These are phyloP conservation scores for Eupsittula cactorum DNA, from an alignment of 2,113 vertebrate genomes.

Conservation along the genomic window DNA sequence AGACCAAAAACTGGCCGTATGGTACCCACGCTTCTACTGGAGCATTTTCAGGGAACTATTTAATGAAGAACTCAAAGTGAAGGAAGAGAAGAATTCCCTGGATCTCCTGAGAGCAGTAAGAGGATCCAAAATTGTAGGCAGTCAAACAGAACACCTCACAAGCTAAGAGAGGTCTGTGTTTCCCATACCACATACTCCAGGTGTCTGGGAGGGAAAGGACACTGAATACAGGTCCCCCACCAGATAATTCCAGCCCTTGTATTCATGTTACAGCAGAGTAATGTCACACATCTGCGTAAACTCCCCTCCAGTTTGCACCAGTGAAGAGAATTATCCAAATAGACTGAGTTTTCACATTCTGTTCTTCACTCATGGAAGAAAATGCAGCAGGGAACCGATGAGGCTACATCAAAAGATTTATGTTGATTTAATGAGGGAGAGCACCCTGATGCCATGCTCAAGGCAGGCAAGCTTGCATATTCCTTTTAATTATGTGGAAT, in stretches of 20 bases:
- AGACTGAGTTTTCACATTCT: not conserved
- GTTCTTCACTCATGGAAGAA: not conserved
- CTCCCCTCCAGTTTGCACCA: not conserved
- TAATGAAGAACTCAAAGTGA: not conserved
- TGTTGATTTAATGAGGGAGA: not conserved
- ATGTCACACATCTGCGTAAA: not conserved
- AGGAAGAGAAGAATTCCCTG: not conserved
- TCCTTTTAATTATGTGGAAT: conserved; percentile 15
- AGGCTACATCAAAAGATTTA: not conserved
- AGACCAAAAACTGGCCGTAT: not conserved
- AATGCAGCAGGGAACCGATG: not conserved
- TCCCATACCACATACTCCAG: not conserved
- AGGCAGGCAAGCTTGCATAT: not conserved
- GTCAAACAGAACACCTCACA: not conserved
- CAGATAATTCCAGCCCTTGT: rapidly evolving
- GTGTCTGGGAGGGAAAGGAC: not conserved
- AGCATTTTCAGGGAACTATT: not conserved
- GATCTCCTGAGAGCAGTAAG: not conserved
- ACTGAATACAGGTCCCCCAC: not conserved
- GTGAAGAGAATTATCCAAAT: not conserved
- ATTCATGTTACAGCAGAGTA: not conserved
- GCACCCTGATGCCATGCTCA: not conserved
- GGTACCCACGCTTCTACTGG: not conserved
- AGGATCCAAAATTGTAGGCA: rapidly evolving
- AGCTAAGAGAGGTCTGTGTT: not conserved